Conservation (phyloP, 2,797 vertebrate genomes). For the Etheostoma nigrum region DNA sequence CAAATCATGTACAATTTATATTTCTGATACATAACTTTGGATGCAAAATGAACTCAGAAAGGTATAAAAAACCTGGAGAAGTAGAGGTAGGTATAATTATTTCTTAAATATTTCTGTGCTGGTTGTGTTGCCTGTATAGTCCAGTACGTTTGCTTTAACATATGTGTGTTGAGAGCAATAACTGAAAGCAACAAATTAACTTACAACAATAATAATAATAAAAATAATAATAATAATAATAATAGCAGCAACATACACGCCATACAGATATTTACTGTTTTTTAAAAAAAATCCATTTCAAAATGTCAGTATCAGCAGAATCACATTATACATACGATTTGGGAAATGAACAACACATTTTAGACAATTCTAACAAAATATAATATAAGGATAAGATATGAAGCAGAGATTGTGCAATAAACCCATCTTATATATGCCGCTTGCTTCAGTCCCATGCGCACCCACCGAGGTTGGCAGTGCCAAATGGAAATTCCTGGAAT, state of each 20-base stretch:
- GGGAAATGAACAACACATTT: conserved; percentile 16
- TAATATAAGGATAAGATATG: conserved; percentile 9
- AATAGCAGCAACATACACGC: not conserved
- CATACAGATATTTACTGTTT: not conserved
- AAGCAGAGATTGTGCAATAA: conserved; percentile 27
- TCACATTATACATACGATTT: not conserved
- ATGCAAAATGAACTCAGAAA: conserved; percentile 34
- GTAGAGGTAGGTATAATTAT: conserved; percentile 33
- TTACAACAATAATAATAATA: not conserved
- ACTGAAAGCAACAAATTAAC: not conserved
- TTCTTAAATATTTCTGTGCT: conserved; percentile 23
- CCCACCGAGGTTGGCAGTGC: conserved; percentile 68
- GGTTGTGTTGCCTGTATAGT: conserved; percentile 3
- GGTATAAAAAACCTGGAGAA: conserved; percentile 21
- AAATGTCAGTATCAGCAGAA: not conserved
- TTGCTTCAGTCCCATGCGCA: conserved; percentile 53
- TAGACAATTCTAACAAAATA: conserved; percentile 7
- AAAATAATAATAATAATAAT: too few relatives aligned
- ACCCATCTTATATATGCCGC: conserved; percentile 23
- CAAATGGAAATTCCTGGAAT: conserved; percentile 73
- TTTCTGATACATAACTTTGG: conserved; percentile 62
- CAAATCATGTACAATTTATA: conserved; percentile 73
- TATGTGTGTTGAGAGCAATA: conserved; percentile 11
- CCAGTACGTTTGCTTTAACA: conserved; percentile 1
- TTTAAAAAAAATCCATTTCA: not conserved